Conservation (phyloP, 2,888 invertebrate species). For the Drosophila fungiperda region DNA sequence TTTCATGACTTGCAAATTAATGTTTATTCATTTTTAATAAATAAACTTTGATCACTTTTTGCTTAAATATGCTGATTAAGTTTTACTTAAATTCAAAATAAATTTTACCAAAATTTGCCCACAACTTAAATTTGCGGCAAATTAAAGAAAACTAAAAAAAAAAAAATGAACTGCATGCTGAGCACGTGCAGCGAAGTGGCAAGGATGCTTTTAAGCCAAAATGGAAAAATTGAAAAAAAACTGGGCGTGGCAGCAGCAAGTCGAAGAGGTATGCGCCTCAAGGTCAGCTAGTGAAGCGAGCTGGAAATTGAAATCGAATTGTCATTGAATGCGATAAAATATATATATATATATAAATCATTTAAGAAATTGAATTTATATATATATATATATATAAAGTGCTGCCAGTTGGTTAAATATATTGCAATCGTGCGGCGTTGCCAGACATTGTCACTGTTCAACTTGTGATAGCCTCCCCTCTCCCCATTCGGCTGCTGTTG, state of each 20-base stretch:
- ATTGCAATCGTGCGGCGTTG: slow-evolving; percentile 50
- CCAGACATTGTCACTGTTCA: slow-evolving; percentile 44
- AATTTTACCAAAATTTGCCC: not conserved
- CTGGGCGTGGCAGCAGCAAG: slow-evolving; percentile 27
- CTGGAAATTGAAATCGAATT: slow-evolving; percentile 52
- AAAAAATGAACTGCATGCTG: slow-evolving; percentile 18
- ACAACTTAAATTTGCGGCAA: slow-evolving; percentile 8
- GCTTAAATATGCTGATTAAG: not conserved
- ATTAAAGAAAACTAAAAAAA: slow-evolving; percentile 3
- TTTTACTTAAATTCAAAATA: not conserved
- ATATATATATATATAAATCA: not conserved
- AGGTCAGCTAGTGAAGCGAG: slow-evolving; percentile 45
- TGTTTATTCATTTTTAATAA: not conserved
- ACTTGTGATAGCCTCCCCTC: slow-evolving; percentile 19
- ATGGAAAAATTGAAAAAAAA: slow-evolving; percentile 14
- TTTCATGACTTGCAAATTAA: not conserved
- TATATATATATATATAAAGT: slow-evolving; percentile 2
- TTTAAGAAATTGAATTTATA: not conserved
- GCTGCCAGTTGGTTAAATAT: slow-evolving; percentile 34
- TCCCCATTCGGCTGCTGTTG: slow-evolving; percentile 10
- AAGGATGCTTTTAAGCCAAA: slow-evolving; percentile 44
- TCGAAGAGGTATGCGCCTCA: slow-evolving; percentile 7
- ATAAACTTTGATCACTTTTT: not conserved
- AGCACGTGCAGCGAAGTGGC: slow-evolving; percentile 56
- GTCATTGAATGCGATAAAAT: slow-evolving; percentile 6